Conservation (phyloP, 2,888 invertebrate species). For the Miltochrista miniata region DNA sequence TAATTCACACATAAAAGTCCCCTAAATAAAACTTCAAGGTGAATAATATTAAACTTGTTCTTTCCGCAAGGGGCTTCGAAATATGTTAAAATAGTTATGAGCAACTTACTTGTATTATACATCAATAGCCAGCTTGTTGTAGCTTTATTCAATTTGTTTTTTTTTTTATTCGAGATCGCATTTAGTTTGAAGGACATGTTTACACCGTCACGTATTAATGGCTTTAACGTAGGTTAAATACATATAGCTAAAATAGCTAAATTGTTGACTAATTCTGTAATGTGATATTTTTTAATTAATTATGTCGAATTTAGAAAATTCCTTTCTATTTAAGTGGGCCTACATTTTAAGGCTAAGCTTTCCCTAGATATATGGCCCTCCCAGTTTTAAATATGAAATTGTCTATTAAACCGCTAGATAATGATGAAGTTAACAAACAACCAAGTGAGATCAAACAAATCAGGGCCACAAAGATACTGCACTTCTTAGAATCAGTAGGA, state of each 20-base stretch:
- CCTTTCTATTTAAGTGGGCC: too few relatives aligned
- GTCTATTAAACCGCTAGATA: too few relatives aligned
- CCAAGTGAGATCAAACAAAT: too few relatives aligned
- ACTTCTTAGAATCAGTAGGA: too few relatives aligned
- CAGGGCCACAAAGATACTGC: too few relatives aligned
- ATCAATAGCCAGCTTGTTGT: neutral
- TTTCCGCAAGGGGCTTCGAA: conserved; percentile 23
- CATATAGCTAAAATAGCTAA: neutral
- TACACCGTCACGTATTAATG: neutral
- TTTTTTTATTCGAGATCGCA: neutral
- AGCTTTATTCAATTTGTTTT: conserved; percentile 1
- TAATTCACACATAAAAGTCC: conserved; percentile 30
- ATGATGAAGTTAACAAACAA: too few relatives aligned
- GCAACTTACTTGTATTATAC: conserved; percentile 16
- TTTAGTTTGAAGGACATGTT: neutral
- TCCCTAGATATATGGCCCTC: too few relatives aligned
- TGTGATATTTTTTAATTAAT: too few relatives aligned
- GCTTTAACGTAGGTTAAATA: neutral
- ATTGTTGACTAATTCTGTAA: too few relatives aligned
- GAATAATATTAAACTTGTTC: conserved; percentile 14
- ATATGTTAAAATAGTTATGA: conserved; percentile 44
- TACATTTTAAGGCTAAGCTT: too few relatives aligned
- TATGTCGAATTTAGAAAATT: too few relatives aligned
- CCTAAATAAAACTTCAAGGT: conserved; percentile 23
- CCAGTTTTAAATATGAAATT: too few relatives aligned